These are phyloP conservation scores for Amphiduros pacificus DNA, from an alignment of 2,888 invertebrate species.

Conservation along the genomic window DNA sequence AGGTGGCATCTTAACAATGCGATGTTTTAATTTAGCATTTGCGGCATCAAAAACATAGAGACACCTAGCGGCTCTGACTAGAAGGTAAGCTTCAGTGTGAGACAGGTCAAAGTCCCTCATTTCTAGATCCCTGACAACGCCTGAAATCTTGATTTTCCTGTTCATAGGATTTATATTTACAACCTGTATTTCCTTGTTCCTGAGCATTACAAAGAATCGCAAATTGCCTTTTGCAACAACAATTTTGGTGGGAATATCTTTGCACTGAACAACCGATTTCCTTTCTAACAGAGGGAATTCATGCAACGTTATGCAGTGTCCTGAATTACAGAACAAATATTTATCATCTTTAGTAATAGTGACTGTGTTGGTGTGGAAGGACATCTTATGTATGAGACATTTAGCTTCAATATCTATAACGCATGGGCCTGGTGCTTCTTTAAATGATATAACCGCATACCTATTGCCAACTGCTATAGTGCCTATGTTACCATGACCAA, in stretches of 20 bases:
- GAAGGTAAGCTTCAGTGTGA: slow-evolving; percentile 30
- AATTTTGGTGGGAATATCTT: slow-evolving; percentile 40
- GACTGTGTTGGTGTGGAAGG: slow-evolving; percentile 39
- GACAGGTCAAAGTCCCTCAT: slow-evolving; percentile 26
- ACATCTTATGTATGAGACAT: slow-evolving; percentile 40
- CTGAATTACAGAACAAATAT: slow-evolving; percentile 40
- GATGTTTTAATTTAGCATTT: slow-evolving; percentile 24
- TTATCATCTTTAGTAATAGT: slow-evolving; percentile 43
- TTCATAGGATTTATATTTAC: slow-evolving; percentile 38
- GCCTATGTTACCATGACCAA: slow-evolving; percentile 15
- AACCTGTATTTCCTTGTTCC: slow-evolving; percentile 37
- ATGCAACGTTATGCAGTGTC: slow-evolving; percentile 36
- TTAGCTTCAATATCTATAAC: slow-evolving; percentile 42
- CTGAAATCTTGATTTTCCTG: slow-evolving; percentile 31
- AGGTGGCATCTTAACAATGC: slow-evolving; percentile 39
- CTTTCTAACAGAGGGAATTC: slow-evolving; percentile 44
- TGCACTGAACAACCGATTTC: slow-evolving; percentile 37
- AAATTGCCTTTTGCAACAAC: slow-evolving; percentile 32
- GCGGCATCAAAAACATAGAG: slow-evolving; percentile 39
- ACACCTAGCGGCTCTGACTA: slow-evolving; percentile 40
- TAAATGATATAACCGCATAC: slow-evolving; percentile 40
- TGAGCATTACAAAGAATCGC: slow-evolving; percentile 42
- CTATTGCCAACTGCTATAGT: slow-evolving; percentile 35
- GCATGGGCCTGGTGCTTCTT: slow-evolving; percentile 41
- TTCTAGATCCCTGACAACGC: slow-evolving; percentile 41